Evolutionary conservation across 2,888 invertebrate species (phyloP).

Genomic region (Ectobius pallidus): DNA sequence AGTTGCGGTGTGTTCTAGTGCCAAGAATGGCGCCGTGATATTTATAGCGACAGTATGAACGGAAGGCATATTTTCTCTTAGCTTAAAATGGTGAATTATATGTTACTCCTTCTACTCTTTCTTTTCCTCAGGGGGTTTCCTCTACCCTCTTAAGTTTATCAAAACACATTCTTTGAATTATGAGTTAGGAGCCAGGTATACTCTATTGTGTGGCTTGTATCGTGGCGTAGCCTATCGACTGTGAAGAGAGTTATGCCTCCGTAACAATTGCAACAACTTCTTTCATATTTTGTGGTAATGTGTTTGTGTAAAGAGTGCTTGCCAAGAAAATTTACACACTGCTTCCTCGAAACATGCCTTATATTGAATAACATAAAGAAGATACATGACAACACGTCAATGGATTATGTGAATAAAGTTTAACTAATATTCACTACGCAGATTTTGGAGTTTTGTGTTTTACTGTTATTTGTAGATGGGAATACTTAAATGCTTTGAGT

Average conservation of each 20-base stretch:
- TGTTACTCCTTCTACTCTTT: neutral
- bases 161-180: neutral
- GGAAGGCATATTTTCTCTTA: conserved; percentile 10
- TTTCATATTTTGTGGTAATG: too few species aligned
- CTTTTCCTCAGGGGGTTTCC: neutral
- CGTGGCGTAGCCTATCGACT: neutral
- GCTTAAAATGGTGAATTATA: conserved; percentile 12
- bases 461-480: too few species aligned
- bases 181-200: neutral
- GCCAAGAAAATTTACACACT: too few species aligned
- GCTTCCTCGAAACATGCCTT: too few species aligned
- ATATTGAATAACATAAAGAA: too few species aligned
- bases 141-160: conserved; percentile 6
- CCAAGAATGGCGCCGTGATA: conserved; percentile 4
- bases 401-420: too few species aligned
- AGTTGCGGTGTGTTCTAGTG: neutral
- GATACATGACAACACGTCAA: too few species aligned
- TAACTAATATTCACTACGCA: too few species aligned
- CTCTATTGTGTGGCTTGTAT: neutral
- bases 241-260: neutral
- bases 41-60: conserved; percentile 19
- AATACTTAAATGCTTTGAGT: too few species aligned
- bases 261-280: too few species aligned
- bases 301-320: too few species aligned
- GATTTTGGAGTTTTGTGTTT: too few species aligned